Evolutionary conservation across 2,888 invertebrate species (phyloP), one percentile per base, ranked within the genome.

Genomic region (Caenorhabditis uteleia): DNA sequence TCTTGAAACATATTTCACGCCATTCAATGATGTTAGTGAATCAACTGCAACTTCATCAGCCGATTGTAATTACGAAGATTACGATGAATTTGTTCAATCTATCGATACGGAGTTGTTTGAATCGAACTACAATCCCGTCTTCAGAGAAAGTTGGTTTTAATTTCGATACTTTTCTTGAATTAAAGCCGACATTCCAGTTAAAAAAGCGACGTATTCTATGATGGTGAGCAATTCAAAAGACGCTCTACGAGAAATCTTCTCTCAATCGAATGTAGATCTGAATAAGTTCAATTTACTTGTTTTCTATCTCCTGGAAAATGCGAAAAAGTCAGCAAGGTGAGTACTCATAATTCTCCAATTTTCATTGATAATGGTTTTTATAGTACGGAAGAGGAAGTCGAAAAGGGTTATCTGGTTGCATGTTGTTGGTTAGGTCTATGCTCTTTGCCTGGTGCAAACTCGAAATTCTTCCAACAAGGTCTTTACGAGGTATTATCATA

Each of bases 1-100:
- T 6, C 36, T 61, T 10, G 43, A 36, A 31, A 26, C 25, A 2
- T 42, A 42, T 39, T 40, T 56, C 5, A 16, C 26, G 0, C 44
- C 43, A 2, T 43, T 50, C 8, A 54, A 64, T 18, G 64, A 64
- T 7, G 42, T 58, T 18, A 54, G 39, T n/a, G 64, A 64, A 16
- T 7, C 25, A 1, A 36, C 50, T 10, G 64, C 58, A 4, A 49
- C 45, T 4, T 44, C 57, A 3, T 58, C 50, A 14, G 48, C 53
- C 6, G 51, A 56, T 14, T 54, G 53, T 34, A 54, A 58, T 40
- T 64, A 64, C 18, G 64, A 64, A 36, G 36, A 64, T 33, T 58
- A 26, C 33, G 64, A 64, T 12, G 54, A 58, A 14, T 64, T 64
- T 46, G 38, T n/a, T 1, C 25, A 21, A 14, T 34, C 57, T 1